Percentiles rank a stretch among this genome's conserved stretches.
phyloP scores from a whole-genome alignment of 2,888 invertebrate species.

The Caenorhabditis uteleia region DNA sequence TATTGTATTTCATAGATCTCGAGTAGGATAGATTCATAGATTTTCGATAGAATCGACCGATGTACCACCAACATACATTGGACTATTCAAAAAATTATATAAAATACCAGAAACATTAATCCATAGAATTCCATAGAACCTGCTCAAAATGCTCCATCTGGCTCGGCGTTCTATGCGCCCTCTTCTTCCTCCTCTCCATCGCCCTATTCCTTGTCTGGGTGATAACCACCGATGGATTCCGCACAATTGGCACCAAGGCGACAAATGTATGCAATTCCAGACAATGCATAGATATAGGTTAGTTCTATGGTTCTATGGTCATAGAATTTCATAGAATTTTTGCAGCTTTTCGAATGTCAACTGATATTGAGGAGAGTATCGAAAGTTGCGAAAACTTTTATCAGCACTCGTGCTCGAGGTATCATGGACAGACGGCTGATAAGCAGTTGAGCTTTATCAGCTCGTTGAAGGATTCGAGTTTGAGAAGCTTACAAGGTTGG shows the following conservation, averaged over 20 bases:
- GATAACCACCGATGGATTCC: slow-evolving; percentile 48
- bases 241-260: slow-evolving; percentile 37
- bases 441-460: slow-evolving; percentile 41
- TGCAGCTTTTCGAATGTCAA: slow-evolving; percentile 52
- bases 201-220: slow-evolving; percentile 53
- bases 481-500: slow-evolving; percentile 33
- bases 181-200: slow-evolving; percentile 44
- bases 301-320: not conserved
- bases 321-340: not conserved
- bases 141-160: slow-evolving; percentile 46
- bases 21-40: too few relatives aligned
- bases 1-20: too few relatives aligned
- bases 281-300: slow-evolving; percentile 53
- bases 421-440: slow-evolving; percentile 36
- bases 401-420: slow-evolving; percentile 46
- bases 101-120: too few relatives aligned
- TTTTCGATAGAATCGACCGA: too few relatives aligned
- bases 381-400: slow-evolving; percentile 57
- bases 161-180: slow-evolving; percentile 36
- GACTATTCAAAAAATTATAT: too few relatives aligned
- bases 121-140: too few relatives aligned
- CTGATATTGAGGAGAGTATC: slow-evolving; percentile 47
- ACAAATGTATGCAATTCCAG: slow-evolving; percentile 47
- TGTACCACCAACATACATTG: too few relatives aligned
- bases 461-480: slow-evolving; percentile 31